Evolutionary conservation across 2,888 invertebrate genomes (phyloP).

Genomic region (Drosophila maculinotata): DNA sequence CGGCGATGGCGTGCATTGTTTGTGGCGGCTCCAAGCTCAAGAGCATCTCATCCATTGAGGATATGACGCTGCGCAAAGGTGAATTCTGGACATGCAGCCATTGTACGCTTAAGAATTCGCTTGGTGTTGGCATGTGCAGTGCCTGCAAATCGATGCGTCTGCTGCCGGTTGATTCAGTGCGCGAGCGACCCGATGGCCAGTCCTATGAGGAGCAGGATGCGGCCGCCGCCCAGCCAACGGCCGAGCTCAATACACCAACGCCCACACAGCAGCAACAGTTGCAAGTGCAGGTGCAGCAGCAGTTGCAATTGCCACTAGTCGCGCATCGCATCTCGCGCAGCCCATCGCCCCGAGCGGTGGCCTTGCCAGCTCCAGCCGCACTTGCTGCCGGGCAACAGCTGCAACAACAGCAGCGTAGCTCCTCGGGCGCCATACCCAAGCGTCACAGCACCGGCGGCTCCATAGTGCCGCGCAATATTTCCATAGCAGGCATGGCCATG

Average conservation of each 20-base stretch:
- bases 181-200: slow-evolving; percentile 69
- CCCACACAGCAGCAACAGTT: slow-evolving; percentile 12
- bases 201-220: slow-evolving; percentile 69
- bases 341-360: slow-evolving; percentile 85
- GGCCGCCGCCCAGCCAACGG: slow-evolving; percentile 10
- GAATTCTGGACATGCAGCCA: slow-evolving; percentile 92
- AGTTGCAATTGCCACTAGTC: slow-evolving; percentile 29
- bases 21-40: slow-evolving; percentile 94
- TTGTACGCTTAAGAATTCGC: slow-evolving; percentile 93
- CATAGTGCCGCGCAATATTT: slow-evolving; percentile 64
- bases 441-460: slow-evolving; percentile 80
- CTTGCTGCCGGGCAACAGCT: slow-evolving; percentile 67
- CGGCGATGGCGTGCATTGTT: slow-evolving; percentile 91
- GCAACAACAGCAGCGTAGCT: slow-evolving; percentile 75
- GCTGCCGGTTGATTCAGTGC: slow-evolving; percentile 64
- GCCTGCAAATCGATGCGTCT: slow-evolving; percentile 90
- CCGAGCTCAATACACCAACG: slow-evolving; percentile 29
- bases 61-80: slow-evolving; percentile 89
- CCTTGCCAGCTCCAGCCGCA: slow-evolving; percentile 1
- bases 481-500: slow-evolving; percentile 62
- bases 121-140: slow-evolving; percentile 89
- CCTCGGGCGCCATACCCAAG: slow-evolving; percentile 84
- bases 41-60: slow-evolving; percentile 88
- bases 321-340: slow-evolving; percentile 83
- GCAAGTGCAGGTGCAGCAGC: slow-evolving; percentile 15